Evolutionary conservation across 2,797 vertebrate species (phyloP), one percentile per base, ranked within the genome.

Genomic region (Hypotaenidia philippensis): DNA sequence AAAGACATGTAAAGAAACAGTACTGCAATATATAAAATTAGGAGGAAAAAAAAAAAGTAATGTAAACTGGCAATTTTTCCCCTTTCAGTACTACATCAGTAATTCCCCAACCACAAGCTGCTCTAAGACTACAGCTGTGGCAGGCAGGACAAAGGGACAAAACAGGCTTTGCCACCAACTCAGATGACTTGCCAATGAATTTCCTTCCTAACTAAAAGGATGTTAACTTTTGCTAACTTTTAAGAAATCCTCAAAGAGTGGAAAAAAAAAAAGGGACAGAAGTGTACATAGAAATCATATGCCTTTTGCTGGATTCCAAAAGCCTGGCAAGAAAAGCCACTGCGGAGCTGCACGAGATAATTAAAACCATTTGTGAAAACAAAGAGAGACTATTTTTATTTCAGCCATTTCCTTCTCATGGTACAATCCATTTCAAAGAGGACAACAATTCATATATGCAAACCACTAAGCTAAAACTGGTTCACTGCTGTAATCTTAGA

Each of bases 301-400:
- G 41, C 36, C 60, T 93, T 83, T 31, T 29, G 44, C 69, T 72
- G 26, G 21, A 75, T 69, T 93, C 83, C 69, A 89, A 72, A 89
- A 64, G 38, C 50, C 89, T 92, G 76, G 72, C 79, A 83, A 76
- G 59, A 80, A 75, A 55, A 91, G 57, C 29, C 82, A 71, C 56
- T 85, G 78, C 71, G 75, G 29, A 75, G 87, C 84, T 86, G 76
- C 87, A 68, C 1, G 3, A 88, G 79, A 76, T 78, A 94, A 96
- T 94, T 83, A 72, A 90, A 94, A 72, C 87, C 92, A 88, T 94
- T 90, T 96, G 79, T 81, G 88, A 76, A 95, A 93, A 97, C 92
- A 95, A 92, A 94, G 87, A 77, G n/a, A 11, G 55, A 34, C 86
- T 96, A 94, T 96, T 97, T 96, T 94, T 93, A 83, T 91, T 94